Conservation (phyloP, 2,888 invertebrate species). For the Melieria crassipennis region DNA sequence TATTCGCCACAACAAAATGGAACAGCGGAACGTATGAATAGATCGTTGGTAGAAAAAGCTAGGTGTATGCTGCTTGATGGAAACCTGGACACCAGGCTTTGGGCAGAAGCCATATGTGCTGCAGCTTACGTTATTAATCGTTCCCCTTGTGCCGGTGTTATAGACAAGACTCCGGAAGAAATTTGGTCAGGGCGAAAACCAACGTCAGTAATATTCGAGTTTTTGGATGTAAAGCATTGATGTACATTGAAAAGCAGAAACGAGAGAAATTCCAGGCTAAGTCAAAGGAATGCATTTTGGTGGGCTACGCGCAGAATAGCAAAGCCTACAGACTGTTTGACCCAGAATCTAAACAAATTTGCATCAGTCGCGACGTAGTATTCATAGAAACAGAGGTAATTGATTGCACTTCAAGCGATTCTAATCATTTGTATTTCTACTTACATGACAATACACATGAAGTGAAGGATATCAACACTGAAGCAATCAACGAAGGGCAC, state of each 20-base stretch:
- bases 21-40: slow-evolving; percentile 6
- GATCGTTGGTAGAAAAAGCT: slow-evolving; percentile 14
- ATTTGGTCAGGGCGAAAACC: neutral
- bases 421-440: too few relatives aligned
- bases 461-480: too few relatives aligned
- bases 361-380: too few relatives aligned
- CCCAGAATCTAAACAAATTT: too few relatives aligned
- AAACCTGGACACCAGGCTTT: slow-evolving; percentile 1
- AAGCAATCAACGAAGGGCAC: too few relatives aligned
- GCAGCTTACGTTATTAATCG: slow-evolving; percentile 18
- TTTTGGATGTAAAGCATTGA: slow-evolving; percentile 21
- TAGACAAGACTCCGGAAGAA: slow-evolving; percentile 14
- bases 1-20: slow-evolving; percentile 8
- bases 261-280: slow-evolving; percentile 40
- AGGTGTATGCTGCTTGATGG: slow-evolving; percentile 5
- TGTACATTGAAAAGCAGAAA: slow-evolving; percentile 15
- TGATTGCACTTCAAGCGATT: too few relatives aligned
- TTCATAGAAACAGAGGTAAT: too few relatives aligned
- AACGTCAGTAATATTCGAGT: slow-evolving; percentile 14
- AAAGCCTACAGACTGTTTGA: too few relatives aligned
- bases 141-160: neutral
- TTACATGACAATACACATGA: too few relatives aligned
- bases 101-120: slow-evolving; percentile 10
- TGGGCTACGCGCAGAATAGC: slow-evolving; percentile 22
- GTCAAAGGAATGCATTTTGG: slow-evolving; percentile 39